Base-by-base conservation (phyloP, 2,888 invertebrate genomes). In the Odontothrips loti region DNA sequence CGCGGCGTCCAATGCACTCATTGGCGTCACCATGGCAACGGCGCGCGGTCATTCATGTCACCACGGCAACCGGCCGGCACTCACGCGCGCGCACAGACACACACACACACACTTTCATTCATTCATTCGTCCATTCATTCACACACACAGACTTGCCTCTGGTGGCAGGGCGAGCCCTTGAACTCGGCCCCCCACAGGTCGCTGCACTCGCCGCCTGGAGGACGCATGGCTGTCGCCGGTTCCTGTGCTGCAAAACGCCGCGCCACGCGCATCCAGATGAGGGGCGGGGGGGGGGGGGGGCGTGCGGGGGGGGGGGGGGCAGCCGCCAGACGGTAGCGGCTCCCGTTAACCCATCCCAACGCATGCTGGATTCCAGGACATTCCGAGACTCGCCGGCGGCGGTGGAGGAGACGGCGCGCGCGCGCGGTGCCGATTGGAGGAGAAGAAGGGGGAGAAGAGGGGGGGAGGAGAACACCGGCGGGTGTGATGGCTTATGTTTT, bases 151-250 rank as follows among this genome's bases (percentile, higher is more conserved):
- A 85, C 85, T 86, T 86, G 85, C 87, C 86, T 86, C 83, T 86
- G 85, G 84, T 87, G 87, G 81, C 85, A 85, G 63, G 86, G 86
- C 79, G 86, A 85, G 82, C 86, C 86, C 82, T 84, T 85, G 83
- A 85, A 86, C 80, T 85, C 85, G 29, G 86, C 85, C 80, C 86
- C 86, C 83, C 85, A 87, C 80, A 86, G 84, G 82, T 86, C 85
- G 82, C 85, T 85, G 82, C 85, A 84, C 80, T 85, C 85, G 80
- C 86, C 86, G 81, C 86, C 86, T 78, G 86, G 86, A 81, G 87
- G 86, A 82, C 85, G 86, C 84, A 85, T 84, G 63, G 23, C 47
- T 6, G 47, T n/a, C n/a, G n/a, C n/a, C n/a, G n/a, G n/a, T n/a
- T n/a, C n/a, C 48, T 15, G 48, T 15, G 51, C 51, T 12, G 79